Evolutionary conservation across 1,140 invertebrate genomes (phyloP), one percentile per base, ranked within the genome.

Genomic region (Drosophila willistoni): DNA sequence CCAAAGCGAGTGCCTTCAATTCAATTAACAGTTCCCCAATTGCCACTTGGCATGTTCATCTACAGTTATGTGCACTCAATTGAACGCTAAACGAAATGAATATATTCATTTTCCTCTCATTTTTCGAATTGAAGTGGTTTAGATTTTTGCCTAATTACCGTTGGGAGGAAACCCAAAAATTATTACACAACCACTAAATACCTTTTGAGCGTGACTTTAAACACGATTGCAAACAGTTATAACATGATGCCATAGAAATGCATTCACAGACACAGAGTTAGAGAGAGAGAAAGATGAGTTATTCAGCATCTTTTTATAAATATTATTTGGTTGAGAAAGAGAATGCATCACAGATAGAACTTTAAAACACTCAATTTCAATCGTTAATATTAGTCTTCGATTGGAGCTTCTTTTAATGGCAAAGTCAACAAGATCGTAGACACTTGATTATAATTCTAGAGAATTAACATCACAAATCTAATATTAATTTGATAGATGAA

Each of bases 31-130:
- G 80, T 68, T 14, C 57, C 57, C 12, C 33, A 60, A 47, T 33
- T 77, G 54, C 33, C 68, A 51, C 44, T 51, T 51, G 39, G 62
- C 10, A 62, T 61, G 63, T 62, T 77, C 71, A 74, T 83, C 57
- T 72, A 89, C 84, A 80, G 84, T 87, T 87, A 89, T 67, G 59
- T 78, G 73, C 84, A 71, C 84, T 84, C 84, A 77, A 87, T 87
- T 87, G 73, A 87, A 75, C 64, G 80, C 84, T 87, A 87, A 87
- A 84, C 80, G 71, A 87, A 80, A 80, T 71, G 47, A 59, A 71
- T 71, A 77, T 55, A 22, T 51, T 61, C 59, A 29, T 62, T 57
- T 71, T 71, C 22, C 51, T 51, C 29, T 17, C 12, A 60, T 36
- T 60, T 71, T 67, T 13, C 36, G n/a, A 29, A 19, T 68, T 55